These are phyloP conservation scores for Erebia palarica DNA, from an alignment of 2,888 invertebrate genomes.

Conservation along the genomic window DNA sequence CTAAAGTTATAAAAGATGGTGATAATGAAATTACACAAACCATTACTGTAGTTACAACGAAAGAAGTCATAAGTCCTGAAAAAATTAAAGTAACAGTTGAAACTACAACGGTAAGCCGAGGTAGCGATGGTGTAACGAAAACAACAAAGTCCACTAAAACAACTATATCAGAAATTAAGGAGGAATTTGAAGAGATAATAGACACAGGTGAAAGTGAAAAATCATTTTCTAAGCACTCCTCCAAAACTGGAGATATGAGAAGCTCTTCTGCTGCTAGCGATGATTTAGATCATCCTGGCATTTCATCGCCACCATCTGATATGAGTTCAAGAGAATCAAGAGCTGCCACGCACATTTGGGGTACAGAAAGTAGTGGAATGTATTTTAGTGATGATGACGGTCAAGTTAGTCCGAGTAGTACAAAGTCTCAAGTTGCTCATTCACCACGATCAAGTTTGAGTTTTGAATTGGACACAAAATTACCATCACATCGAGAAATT, in stretches of 20 bases:
- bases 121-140: slow-evolving; percentile 73
- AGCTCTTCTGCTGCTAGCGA: slow-evolving; percentile 85
- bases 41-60: slow-evolving; percentile 75
- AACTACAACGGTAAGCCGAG: slow-evolving; percentile 75
- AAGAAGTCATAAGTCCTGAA: slow-evolving; percentile 76
- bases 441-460: slow-evolving; percentile 82
- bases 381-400: slow-evolving; percentile 86
- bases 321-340: slow-evolving; percentile 84
- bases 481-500: slow-evolving; percentile 51
- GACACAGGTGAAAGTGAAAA: slow-evolving; percentile 76
- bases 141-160: slow-evolving; percentile 79
- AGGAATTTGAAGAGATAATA: slow-evolving; percentile 75
- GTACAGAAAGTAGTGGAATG: slow-evolving; percentile 78
- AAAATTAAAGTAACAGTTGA: slow-evolving; percentile 75
- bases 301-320: slow-evolving; percentile 83
- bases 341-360: slow-evolving; percentile 80
- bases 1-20: slow-evolving; percentile 71
- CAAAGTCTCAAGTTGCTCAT: slow-evolving; percentile 85
- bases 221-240: slow-evolving; percentile 72
- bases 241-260: slow-evolving; percentile 79
- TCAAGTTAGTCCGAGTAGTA: slow-evolving; percentile 86
- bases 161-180: slow-evolving; percentile 75
- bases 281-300: slow-evolving; percentile 82
- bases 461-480: slow-evolving; percentile 75
- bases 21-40: slow-evolving; percentile 74